A percentile compares a stretch with the other conserved stretches of the same genome.
phyloP scores from a whole-genome alignment of 2,113 vertebrate species.

The Bujurquina vittata region DNA sequence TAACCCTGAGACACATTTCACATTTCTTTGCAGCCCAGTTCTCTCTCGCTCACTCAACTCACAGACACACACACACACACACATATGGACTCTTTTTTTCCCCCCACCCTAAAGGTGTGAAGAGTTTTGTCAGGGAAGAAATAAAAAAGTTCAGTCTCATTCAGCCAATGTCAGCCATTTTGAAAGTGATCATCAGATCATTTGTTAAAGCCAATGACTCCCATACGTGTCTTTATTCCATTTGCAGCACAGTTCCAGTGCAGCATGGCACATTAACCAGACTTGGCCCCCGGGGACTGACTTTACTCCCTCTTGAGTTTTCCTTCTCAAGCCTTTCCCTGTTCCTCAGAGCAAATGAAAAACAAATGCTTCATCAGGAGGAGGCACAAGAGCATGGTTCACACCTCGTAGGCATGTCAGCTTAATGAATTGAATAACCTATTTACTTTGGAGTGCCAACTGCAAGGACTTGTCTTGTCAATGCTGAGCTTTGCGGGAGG shows the following conservation, averaged over 20 bases:
- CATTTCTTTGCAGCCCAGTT: slow-evolving; percentile 38
- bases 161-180: slow-evolving; percentile 78
- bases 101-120: slow-evolving; percentile 20
- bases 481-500: slow-evolving; percentile 20
- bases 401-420: slow-evolving; percentile 78
- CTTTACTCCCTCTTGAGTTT: slow-evolving; percentile 76
- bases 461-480: slow-evolving; percentile 59
- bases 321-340: slow-evolving; percentile 34
- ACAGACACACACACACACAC: not conserved
- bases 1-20: slow-evolving; percentile 46
- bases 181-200: slow-evolving; percentile 75
- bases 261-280: slow-evolving; percentile 86
- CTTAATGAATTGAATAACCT: slow-evolving; percentile 79
- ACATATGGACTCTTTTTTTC: slow-evolving; percentile 43
- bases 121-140: slow-evolving; percentile 13
- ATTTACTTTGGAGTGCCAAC: slow-evolving; percentile 71
- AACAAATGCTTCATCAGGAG: slow-evolving; percentile 83
- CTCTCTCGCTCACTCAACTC: not conserved
- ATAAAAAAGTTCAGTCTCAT: slow-evolving; percentile 58
- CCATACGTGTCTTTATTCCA: slow-evolving; percentile 82
- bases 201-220: slow-evolving; percentile 79
- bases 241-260: slow-evolving; percentile 75
- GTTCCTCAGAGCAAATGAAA: slow-evolving; percentile 81
- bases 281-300: slow-evolving; percentile 77
- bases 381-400: slow-evolving; percentile 73